phyloP scores from a whole-genome alignment of 2,797 vertebrate genomes.

The Danio tinwini region DNA sequence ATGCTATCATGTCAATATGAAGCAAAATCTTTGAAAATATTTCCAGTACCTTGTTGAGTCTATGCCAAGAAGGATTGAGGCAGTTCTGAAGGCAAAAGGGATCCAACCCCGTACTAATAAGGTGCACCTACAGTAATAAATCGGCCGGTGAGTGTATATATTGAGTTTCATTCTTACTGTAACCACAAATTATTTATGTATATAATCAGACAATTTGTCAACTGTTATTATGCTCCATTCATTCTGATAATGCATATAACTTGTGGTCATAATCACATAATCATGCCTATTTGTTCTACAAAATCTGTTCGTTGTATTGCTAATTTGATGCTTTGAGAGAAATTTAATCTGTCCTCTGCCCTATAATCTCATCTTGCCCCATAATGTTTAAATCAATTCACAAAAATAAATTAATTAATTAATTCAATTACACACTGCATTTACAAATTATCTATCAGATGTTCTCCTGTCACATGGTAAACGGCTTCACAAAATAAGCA shows the following conservation, averaged over 20 bases:
- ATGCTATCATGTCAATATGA: no score
- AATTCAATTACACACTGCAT: not conserved
- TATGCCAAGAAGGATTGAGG: no score
- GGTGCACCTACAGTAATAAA: no score
- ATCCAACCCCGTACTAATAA: no score
- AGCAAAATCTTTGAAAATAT: no score
- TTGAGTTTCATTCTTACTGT: no score
- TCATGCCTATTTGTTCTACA: not conserved
- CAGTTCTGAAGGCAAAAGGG: no score
- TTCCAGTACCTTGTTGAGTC: no score
- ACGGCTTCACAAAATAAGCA: not conserved
- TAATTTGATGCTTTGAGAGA: not conserved
- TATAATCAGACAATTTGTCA: not conserved
- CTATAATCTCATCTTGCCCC: not conserved
- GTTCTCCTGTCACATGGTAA: not conserved
- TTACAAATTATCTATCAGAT: not conserved
- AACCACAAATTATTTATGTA: no score
- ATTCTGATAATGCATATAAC: not conserved
- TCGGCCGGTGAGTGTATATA: no score
- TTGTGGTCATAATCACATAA: not conserved
- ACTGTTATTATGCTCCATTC: not conserved
- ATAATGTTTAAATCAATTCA: no score
- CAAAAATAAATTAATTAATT: no score
- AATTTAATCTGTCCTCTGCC: not conserved
- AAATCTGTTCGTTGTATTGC: not conserved